Percentiles rank a stretch among this genome's conserved stretches.
Evolutionary conservation across 1,140 invertebrate genomes (phyloP).

Genomic region (Aplysia californica): DNA sequence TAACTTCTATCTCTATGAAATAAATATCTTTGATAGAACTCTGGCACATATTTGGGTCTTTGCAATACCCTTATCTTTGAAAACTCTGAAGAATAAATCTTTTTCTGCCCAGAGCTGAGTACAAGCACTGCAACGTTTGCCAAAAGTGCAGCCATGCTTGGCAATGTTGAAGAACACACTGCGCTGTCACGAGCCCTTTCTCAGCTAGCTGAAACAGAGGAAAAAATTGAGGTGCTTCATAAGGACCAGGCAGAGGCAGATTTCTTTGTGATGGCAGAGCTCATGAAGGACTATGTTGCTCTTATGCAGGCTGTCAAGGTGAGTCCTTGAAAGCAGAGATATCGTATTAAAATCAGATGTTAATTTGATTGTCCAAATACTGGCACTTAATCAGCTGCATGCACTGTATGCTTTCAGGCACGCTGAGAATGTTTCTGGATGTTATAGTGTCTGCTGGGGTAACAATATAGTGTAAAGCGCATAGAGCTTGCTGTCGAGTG

Average conservation of each 20-base stretch:
- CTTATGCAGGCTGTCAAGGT: conserved; percentile 93
- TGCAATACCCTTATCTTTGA: too few relatives aligned
- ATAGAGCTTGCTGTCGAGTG: too few relatives aligned
- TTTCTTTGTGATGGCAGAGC: conserved; percentile 91
- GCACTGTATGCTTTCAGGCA: too few relatives aligned
- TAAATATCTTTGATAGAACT: too few relatives aligned
- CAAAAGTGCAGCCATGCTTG: conserved; percentile 90
- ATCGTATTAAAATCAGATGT: neutral
- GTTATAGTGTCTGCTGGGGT: neutral
- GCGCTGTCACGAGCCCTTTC: conserved; percentile 90
- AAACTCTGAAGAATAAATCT: too few relatives aligned
- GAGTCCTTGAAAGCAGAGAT: conserved; percentile 21
- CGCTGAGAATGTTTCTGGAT: too few relatives aligned
- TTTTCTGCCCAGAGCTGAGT: conserved; percentile 84
- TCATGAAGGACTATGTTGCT: conserved; percentile 95
- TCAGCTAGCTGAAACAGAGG: conserved; percentile 92
- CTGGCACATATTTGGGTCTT: too few relatives aligned
- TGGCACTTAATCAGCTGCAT: too few relatives aligned
- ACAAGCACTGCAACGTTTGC: conserved; percentile 83
- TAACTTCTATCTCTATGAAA: too few relatives aligned
- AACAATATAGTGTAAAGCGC: neutral
- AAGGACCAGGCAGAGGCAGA: conserved; percentile 95
- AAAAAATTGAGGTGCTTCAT: conserved; percentile 89
- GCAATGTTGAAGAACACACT: conserved; percentile 95
- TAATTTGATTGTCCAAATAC: too few relatives aligned